Percentiles rank a stretch among this genome's conserved stretches.
Conservation (phyloP, 2,113 vertebrate genomes). For the Microcebus tavaratra region DNA sequence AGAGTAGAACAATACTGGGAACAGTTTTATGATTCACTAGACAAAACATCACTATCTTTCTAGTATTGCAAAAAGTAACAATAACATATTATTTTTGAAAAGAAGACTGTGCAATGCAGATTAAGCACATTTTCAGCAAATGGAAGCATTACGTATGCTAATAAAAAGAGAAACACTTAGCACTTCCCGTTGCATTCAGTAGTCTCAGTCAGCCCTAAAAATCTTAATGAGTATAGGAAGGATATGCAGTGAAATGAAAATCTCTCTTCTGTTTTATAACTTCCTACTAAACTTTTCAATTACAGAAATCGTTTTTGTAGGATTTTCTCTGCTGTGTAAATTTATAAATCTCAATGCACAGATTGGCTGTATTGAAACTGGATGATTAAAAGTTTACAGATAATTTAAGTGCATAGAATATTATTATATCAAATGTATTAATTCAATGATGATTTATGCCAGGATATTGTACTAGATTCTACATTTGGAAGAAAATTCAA, state of each 20-base stretch:
- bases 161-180: neutral
- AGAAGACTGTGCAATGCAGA: constrained; percentile 11
- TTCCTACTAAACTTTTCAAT: neutral
- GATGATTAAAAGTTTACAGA: neutral
- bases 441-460: neutral
- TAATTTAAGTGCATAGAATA: neutral
- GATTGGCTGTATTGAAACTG: neutral
- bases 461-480: neutral
- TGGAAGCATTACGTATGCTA: neutral
- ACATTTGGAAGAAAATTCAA: neutral
- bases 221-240: neutral
- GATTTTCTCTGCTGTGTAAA: constrained; percentile 13
- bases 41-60: neutral
- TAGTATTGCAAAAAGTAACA: constrained; percentile 16
- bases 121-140: neutral
- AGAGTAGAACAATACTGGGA: neutral
- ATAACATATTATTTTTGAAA: constrained; percentile 12
- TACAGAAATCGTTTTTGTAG: neutral
- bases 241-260: neutral
- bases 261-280: neutral
- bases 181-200: neutral
- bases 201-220: neutral
- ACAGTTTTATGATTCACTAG: neutral
- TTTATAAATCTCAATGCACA: neutral
- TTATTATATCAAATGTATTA: neutral